Percentiles rank a stretch among this genome's conserved stretches.
phyloP scores from a whole-genome alignment of 2,888 invertebrate genomes.

The Chloromyia formosa region DNA sequence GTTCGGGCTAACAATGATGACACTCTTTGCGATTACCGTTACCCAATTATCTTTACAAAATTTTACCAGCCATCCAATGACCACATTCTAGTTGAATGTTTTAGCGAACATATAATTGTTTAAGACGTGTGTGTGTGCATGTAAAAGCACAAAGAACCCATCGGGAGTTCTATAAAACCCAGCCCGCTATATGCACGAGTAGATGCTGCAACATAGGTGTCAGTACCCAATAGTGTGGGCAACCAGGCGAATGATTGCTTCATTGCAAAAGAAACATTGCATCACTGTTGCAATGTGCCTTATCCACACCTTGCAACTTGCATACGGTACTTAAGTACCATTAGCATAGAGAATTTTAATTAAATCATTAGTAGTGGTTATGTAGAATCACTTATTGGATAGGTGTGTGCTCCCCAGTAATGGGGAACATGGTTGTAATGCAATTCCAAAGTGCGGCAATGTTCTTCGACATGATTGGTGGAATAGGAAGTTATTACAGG shows the following conservation, averaged over 20 bases:
- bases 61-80: conserved; percentile 25
- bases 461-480: too few species aligned
- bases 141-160: not conserved
- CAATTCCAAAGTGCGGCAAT: not conserved
- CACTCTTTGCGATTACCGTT: conserved; percentile 42
- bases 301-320: not conserved
- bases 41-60: conserved; percentile 43
- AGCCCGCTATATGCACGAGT: too few species aligned
- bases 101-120: conserved; percentile 31
- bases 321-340: conserved; percentile 29
- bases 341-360: conserved; percentile 26
- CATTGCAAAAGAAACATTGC: not conserved
- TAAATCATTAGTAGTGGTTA: conserved; percentile 16
- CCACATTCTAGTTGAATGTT: conserved; percentile 30
- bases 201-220: too few species aligned
- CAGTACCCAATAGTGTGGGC: not conserved
- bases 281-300: not conserved
- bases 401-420: not conserved
- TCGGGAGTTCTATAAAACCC: too few species aligned
- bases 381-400: not conserved
- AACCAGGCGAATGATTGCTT: conserved; percentile 11
- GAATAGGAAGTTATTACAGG: too few species aligned
- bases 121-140: not conserved
- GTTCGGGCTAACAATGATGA: conserved; percentile 28
- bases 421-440: not conserved